phyloP scores from a whole-genome alignment of 2,888 invertebrate species.

The Hoplodrina blanda region DNA sequence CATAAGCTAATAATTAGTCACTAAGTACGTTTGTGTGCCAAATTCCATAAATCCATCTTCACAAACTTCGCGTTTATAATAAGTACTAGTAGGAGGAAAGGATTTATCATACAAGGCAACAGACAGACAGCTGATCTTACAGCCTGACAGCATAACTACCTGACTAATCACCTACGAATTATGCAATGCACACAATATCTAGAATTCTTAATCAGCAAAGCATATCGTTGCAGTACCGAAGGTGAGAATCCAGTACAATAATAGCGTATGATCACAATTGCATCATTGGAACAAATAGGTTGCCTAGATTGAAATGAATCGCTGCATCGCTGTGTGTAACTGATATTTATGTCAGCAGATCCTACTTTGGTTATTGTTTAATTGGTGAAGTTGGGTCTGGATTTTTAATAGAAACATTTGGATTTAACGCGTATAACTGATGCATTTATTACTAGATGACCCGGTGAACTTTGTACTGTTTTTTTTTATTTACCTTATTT shows the following conservation, averaged over 20 bases:
- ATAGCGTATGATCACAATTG: slow-evolving; percentile 57
- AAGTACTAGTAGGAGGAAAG: too few species aligned
- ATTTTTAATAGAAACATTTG: slow-evolving; percentile 1
- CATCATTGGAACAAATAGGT: slow-evolving; percentile 38
- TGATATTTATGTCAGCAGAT: slow-evolving; percentile 13
- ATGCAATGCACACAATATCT: slow-evolving; percentile 13
- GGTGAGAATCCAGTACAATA: slow-evolving; percentile 45
- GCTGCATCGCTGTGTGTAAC: slow-evolving; percentile 12
- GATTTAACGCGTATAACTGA: too few species aligned
- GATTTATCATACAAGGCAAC: not conserved
- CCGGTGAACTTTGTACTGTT: too few species aligned
- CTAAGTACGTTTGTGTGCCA: too few species aligned
- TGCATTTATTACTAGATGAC: too few species aligned
- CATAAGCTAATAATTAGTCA: too few species aligned
- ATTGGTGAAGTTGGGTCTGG: not conserved
- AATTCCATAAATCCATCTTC: too few species aligned
- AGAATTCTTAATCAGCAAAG: slow-evolving; percentile 24
- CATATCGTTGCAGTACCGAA: slow-evolving; percentile 20
- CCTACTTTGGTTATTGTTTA: not conserved
- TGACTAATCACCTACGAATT: slow-evolving; percentile 2
- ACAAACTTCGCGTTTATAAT: too few species aligned
- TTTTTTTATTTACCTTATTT: too few species aligned
- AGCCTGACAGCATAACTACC: slow-evolving; percentile 17
- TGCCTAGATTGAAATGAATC: slow-evolving; percentile 31
- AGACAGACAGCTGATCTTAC: slow-evolving; percentile 26